Evolutionary conservation across 2,888 invertebrate genomes (phyloP).

Genomic region (Ecdyonurus torrentis): DNA sequence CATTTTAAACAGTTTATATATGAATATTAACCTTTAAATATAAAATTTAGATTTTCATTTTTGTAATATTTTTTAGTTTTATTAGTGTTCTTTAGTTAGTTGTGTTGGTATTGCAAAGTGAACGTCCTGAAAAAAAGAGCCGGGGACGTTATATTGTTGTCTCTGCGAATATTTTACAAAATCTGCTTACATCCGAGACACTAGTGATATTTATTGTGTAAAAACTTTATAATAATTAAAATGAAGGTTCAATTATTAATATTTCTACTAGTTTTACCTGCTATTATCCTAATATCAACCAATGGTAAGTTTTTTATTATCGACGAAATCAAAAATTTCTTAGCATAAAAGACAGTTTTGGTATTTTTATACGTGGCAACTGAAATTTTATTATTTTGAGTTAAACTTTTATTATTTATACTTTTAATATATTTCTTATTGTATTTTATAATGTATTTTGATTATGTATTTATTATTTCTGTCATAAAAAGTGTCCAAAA

Average conservation of each 20-base stretch:
- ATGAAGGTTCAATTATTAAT: conserved; percentile 55
- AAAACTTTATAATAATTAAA: conserved; percentile 23
- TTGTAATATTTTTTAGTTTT: too few species aligned
- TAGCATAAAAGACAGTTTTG: neutral
- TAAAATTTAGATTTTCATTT: too few species aligned
- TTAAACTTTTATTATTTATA: too few species aligned
- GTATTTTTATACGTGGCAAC: neutral
- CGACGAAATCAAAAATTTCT: too few species aligned
- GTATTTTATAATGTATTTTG: too few species aligned
- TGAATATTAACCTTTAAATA: too few species aligned
- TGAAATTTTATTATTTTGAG: neutral
- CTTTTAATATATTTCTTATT: too few species aligned
- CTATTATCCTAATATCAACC: conserved; percentile 49
- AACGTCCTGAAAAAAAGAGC: neutral
- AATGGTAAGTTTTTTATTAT: conserved; percentile 46
- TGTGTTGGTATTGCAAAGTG: neutral
- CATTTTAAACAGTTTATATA: too few species aligned
- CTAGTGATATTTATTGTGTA: neutral
- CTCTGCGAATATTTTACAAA: neutral
- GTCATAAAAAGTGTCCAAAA: too few species aligned
- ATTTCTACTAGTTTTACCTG: conserved; percentile 48
- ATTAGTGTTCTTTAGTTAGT: too few species aligned
- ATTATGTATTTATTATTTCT: too few species aligned
- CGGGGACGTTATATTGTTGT: neutral
- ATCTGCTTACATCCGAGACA: neutral